phyloP scores from a whole-genome alignment of 2,797 vertebrate genomes.

The Cossypha caffra region DNA sequence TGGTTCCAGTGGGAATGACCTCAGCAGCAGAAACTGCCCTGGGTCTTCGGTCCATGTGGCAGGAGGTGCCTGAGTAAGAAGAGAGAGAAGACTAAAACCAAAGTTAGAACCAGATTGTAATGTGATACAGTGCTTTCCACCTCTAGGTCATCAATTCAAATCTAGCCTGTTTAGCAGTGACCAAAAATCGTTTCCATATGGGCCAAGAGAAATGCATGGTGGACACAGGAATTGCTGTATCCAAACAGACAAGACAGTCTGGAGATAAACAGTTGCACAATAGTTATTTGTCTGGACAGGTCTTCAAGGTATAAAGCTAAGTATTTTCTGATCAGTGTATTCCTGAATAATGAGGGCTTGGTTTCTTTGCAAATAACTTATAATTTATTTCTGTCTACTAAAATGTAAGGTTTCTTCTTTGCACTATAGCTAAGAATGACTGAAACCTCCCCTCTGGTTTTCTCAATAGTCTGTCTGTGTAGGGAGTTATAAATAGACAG shows the following conservation, averaged over 20 bases:
- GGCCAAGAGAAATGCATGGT: not conserved
- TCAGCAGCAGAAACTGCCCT: not conserved
- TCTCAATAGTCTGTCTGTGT: slow-evolving; percentile 17
- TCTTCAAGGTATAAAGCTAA: slow-evolving; percentile 27
- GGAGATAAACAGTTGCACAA: slow-evolving; percentile 3
- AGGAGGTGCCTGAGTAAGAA: not conserved
- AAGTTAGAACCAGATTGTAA: slow-evolving; percentile 32
- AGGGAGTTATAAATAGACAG: slow-evolving; percentile 36
- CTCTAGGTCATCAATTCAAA: slow-evolving; percentile 46
- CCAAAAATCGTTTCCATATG: slow-evolving; percentile 60
- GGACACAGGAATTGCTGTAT: not conserved
- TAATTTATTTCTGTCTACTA: not conserved
- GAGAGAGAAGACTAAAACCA: not conserved
- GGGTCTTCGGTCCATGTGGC: fast-evolving
- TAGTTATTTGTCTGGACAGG: not conserved
- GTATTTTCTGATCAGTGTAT: not conserved
- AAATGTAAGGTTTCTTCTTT: not conserved
- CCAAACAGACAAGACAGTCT: slow-evolving; percentile 41
- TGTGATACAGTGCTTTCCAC: slow-evolving; percentile 13
- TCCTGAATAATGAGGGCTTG: not conserved
- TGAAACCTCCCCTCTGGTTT: not conserved
- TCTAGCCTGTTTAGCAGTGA: not conserved
- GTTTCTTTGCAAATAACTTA: not conserved
- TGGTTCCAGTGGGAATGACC: not conserved
- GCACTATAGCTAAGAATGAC: not conserved